Evolutionary conservation across 2,113 vertebrate genomes (phyloP).

Genomic region (Climacteris rufus): DNA sequence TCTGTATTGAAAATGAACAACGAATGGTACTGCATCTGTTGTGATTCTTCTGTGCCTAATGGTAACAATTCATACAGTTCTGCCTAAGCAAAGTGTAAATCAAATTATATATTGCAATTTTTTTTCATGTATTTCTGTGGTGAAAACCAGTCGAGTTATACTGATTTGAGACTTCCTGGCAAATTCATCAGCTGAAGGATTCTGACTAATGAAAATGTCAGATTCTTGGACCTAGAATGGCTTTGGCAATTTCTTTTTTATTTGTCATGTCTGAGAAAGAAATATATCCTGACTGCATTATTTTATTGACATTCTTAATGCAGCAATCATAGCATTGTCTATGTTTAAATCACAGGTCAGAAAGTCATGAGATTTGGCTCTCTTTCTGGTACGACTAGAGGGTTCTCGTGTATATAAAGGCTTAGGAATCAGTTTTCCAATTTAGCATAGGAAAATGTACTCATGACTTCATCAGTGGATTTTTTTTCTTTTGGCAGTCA

Average conservation of each 20-base stretch:
- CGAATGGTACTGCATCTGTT: not conserved
- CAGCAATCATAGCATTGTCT: not conserved
- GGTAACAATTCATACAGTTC: not conserved
- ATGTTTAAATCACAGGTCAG: slow-evolving; percentile 9
- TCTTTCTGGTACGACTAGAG: not conserved
- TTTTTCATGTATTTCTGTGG: not conserved
- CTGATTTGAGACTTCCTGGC: not conserved
- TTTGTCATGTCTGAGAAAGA: slow-evolving; percentile 40
- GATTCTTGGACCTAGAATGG: not conserved
- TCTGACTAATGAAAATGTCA: slow-evolving; percentile 12
- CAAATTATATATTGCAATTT: not conserved
- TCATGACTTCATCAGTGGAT: not conserved
- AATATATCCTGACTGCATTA: slow-evolving; percentile 6
- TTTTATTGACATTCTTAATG: slow-evolving; percentile 5
- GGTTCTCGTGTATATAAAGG: not conserved
- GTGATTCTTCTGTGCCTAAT: not conserved
- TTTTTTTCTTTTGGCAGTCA: not conserved
- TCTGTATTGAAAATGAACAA: not conserved
- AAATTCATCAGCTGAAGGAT: slow-evolving; percentile 1
- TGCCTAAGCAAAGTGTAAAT: not conserved
- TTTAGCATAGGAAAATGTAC: not conserved
- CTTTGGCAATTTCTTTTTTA: slow-evolving; percentile 7
- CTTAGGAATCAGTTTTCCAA: slow-evolving; percentile 18
- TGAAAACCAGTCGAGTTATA: not conserved
- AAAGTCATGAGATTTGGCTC: slow-evolving; percentile 17